Evolutionary conservation across 1,140 invertebrate genomes (phyloP).

Genomic region (Orussus abietinus): DNA sequence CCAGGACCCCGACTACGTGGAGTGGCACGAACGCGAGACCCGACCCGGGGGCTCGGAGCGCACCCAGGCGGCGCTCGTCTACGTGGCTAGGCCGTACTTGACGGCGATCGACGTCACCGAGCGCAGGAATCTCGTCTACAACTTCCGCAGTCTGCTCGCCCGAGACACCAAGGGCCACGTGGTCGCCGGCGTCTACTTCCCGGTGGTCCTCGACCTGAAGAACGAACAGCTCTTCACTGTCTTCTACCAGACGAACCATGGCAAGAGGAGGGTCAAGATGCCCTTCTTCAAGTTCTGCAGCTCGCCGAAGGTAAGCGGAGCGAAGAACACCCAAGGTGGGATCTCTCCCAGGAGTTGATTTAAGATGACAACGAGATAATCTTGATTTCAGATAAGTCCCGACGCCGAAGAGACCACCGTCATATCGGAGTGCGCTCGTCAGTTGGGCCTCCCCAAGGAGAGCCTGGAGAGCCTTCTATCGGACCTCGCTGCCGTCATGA

Average conservation of each 20-base stretch:
- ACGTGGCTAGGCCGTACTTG: conserved; percentile 71
- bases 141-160: conserved; percentile 77
- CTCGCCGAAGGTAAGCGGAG: conserved; percentile 58
- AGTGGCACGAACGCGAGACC: conserved; percentile 75
- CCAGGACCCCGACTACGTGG: conserved; percentile 68
- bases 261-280: conserved; percentile 67
- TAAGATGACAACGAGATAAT: too few species aligned
- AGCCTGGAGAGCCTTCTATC: conserved; percentile 62
- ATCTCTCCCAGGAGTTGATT: too few species aligned
- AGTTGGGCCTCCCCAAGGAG: conserved; percentile 63
- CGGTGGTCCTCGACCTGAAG: conserved; percentile 58
- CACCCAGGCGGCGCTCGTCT: conserved; percentile 63
- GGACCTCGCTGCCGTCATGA: conserved; percentile 63
- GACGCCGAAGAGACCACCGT: conserved; percentile 56
- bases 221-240: conserved; percentile 67
- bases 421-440: conserved; percentile 65
- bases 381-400: conserved; percentile 57
- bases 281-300: conserved; percentile 65
- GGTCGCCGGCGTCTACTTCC: conserved; percentile 80
- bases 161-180: conserved; percentile 77
- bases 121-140: conserved; percentile 82
- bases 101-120: conserved; percentile 82
- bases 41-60: conserved; percentile 55
- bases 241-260: conserved; percentile 69
- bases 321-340: too few species aligned